Evolutionary conservation across 2,113 vertebrate genomes (phyloP).

Genomic region (Elachura formosa): DNA sequence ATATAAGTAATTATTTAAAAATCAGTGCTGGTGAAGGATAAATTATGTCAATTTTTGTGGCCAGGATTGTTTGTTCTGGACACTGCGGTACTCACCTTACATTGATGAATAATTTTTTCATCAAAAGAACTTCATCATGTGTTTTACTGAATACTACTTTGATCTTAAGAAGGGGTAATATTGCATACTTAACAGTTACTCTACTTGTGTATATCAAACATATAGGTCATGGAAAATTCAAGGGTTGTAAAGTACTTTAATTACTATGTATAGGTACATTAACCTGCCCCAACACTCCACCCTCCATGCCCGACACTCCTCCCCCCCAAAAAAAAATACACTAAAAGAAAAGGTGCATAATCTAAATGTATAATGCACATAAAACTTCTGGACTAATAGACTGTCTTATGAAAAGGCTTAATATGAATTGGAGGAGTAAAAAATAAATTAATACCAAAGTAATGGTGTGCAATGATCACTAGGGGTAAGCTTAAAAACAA

Average conservation of each 20-base stretch:
- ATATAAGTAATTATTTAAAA: neutral
- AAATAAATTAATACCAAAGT: neutral
- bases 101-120: neutral
- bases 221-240: neutral
- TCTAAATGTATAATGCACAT: neutral
- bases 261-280: neutral
- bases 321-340: no score
- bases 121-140: neutral
- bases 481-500: neutral
- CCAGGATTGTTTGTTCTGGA: neutral
- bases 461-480: neutral
- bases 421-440: neutral
- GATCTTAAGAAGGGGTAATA: neutral
- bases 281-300: neutral
- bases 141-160: neutral
- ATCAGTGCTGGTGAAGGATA: neutral
- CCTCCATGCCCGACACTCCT: accelerated
- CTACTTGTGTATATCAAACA: neutral
- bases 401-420: neutral
- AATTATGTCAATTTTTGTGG: neutral
- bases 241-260: neutral
- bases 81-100: neutral
- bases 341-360: neutral
- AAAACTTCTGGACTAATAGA: neutral
- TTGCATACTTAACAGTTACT: neutral